These are phyloP conservation scores for Tragelaphus imberbis DNA, from an alignment of 2,113 vertebrate genomes.

Conservation along the genomic window DNA sequence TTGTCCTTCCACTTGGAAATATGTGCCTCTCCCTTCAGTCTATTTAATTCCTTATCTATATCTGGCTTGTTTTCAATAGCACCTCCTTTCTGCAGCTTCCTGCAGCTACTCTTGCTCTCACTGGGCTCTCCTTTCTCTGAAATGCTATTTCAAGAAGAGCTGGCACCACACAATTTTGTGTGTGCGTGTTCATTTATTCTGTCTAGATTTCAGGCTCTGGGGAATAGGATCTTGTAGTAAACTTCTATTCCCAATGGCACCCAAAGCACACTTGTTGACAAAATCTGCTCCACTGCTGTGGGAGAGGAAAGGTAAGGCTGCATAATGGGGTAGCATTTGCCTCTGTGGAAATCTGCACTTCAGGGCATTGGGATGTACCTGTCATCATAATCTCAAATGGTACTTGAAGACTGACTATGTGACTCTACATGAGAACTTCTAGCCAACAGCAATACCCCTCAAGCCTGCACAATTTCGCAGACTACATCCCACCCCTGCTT, in stretches of 20 bases:
- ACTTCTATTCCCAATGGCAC: not conserved
- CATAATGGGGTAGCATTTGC: not conserved
- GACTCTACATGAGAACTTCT: not conserved
- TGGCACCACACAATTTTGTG: not conserved
- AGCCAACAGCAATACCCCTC: not conserved
- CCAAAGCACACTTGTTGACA: not conserved
- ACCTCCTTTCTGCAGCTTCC: not conserved
- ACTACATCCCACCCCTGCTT: not conserved
- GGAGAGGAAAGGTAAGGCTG: not conserved
- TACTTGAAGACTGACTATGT: not conserved
- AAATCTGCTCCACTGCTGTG: not conserved
- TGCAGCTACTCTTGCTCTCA: not conserved
- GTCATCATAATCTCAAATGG: not conserved
- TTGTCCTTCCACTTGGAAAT: not conserved
- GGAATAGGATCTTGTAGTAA: not conserved
- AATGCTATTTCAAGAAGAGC: not conserved
- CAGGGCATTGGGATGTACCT: not conserved
- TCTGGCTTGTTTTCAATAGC: not conserved
- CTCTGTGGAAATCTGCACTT: not conserved
- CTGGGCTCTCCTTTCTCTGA: not conserved
- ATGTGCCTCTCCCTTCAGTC: rapidly evolving
- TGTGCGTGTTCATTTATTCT: not conserved
- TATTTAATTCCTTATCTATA: not conserved
- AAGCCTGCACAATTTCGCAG: too few relatives aligned
- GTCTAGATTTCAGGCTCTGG: not conserved